A percentile compares a stretch with the other conserved stretches of the same genome.
These are phyloP conservation scores for Parauchenoglanis punctatus DNA, from an alignment of 2,797 vertebrate genomes.

Conservation along the genomic window DNA sequence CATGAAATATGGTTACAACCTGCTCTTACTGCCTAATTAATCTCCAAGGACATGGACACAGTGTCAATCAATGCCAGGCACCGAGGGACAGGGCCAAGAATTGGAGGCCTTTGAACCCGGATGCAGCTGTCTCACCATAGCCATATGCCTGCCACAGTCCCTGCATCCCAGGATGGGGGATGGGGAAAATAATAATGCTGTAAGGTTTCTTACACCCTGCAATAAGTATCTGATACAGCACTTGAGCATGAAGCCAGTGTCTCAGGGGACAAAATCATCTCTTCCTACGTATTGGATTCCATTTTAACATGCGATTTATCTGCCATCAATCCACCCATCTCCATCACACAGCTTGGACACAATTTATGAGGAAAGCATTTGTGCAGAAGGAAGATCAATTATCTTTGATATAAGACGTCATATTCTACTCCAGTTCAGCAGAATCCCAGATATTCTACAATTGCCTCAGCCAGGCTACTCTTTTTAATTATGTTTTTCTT, in stretches of 20 bases:
- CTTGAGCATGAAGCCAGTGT: background rate
- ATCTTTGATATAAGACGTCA: background rate
- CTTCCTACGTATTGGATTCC: constrained; percentile 50
- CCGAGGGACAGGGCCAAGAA: constrained; percentile 26
- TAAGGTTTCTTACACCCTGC: background rate
- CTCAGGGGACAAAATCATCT: constrained; percentile 38
- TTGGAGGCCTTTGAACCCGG: constrained; percentile 21
- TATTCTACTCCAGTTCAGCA: constrained; percentile 11
- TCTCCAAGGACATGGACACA: constrained; percentile 43
- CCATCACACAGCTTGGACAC: constrained; percentile 34
- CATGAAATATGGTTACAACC: constrained; percentile 37
- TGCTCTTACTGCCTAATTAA: constrained; percentile 46
- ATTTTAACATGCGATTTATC: constrained; percentile 66
- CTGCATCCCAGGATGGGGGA: constrained; percentile 20
- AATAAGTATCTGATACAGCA: constrained; percentile 1
- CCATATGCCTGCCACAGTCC: constrained; percentile 37
- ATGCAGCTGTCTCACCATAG: constrained; percentile 21
- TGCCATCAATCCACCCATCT: constrained; percentile 59
- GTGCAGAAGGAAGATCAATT: constrained; percentile 65
- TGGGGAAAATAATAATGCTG: constrained; percentile 21
- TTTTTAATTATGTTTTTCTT: constrained; percentile 73
- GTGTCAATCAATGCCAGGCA: constrained; percentile 44
- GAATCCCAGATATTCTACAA: constrained; percentile 56
- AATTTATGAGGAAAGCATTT: constrained; percentile 57
- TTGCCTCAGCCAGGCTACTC: constrained; percentile 62